A percentile compares a stretch with the other conserved stretches of the same genome.
These are phyloP conservation scores for Valencia hispanica DNA, from an alignment of 2,797 vertebrate genomes.

Conservation along the genomic window DNA sequence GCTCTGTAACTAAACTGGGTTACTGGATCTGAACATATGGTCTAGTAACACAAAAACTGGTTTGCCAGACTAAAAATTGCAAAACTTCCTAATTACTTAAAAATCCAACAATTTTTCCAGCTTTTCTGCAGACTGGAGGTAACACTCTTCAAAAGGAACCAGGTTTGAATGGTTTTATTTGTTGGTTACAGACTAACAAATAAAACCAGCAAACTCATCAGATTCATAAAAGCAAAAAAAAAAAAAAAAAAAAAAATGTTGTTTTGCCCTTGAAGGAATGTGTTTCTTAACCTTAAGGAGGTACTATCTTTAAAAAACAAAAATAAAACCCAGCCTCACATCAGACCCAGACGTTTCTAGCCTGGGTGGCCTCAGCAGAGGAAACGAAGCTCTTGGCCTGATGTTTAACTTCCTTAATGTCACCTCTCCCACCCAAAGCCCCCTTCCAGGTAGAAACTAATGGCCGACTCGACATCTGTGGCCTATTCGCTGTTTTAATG, in stretches of 20 bases:
- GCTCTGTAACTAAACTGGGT: neutral
- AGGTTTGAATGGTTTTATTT: constrained; percentile 26
- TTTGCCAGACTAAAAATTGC: neutral
- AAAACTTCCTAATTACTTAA: neutral
- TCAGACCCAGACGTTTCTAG: constrained; percentile 7
- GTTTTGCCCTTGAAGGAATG: neutral
- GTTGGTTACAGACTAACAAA: constrained; percentile 17
- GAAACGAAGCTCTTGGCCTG: constrained; percentile 46
- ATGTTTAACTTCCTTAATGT: constrained; percentile 57
- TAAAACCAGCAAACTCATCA: constrained; percentile 25
- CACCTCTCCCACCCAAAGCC: constrained; percentile 55
- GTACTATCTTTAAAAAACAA: constrained; percentile 7
- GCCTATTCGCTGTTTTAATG: constrained; percentile 76
- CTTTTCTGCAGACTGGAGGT: neutral
- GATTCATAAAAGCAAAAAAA: neutral
- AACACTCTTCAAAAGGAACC: constrained; percentile 10
- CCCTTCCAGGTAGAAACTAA: constrained; percentile 70
- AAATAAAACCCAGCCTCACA: neutral
- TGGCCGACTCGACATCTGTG: constrained; percentile 74
- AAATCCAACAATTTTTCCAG: neutral
- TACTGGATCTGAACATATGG: neutral
- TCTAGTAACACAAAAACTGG: neutral
- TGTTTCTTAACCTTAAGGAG: constrained; percentile 21
- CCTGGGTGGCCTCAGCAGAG: constrained; percentile 64
- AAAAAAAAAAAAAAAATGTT: neutral